Evolutionary conservation across 2,888 invertebrate genomes (phyloP), one percentile per base, ranked within the genome.

Genomic region (Rhogogaster chlorosoma): DNA sequence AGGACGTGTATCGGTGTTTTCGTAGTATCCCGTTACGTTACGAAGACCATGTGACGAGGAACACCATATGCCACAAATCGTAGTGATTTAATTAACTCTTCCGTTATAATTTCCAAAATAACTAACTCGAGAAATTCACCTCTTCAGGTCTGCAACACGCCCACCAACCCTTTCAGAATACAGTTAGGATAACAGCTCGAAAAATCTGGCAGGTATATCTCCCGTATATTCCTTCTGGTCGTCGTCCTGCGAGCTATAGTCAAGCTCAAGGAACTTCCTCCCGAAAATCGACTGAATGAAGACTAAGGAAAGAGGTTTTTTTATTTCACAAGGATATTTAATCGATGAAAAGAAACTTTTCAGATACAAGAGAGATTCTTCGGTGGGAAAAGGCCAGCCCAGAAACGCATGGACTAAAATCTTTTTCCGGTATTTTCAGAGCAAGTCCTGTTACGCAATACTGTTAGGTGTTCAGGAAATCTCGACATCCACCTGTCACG

Each of bases 391-490:
- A 53, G 29, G 18, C 32, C 18, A n/a, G n/a, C 36, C 36, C 61
- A 10, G 26, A 22, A 26, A n/a, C n/a, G 9, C n/a, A 36, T 29
- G 4, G 57, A 9, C 12, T 53, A 67, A 12, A 49, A 70, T 49
- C 32, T 57, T 73, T 84, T 84, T 73, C 84, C 84, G 75, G 73
- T 71, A 73, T 73, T 73, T 64, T 38, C 83, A 36, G 82, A 88
- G 84, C 82, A 78, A 88, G 86, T 90, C 89, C 88, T 89, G 88
- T 90, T 89, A 89, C 85, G 88, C 84, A 88, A 90, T 91, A 87
- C 88, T 87, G 89, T 87, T 88, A 88, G 87, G 85, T 71, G 71
- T 73, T 83, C 86, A 87, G 87, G 87, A 89, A 88, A 87, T 89
- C 86, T 86, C 85, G 87, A 88, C 86, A 84, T 86, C 83, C 89